Conservation (phyloP, 2,113 vertebrate species). For the Vanacampus margaritifer region DNA sequence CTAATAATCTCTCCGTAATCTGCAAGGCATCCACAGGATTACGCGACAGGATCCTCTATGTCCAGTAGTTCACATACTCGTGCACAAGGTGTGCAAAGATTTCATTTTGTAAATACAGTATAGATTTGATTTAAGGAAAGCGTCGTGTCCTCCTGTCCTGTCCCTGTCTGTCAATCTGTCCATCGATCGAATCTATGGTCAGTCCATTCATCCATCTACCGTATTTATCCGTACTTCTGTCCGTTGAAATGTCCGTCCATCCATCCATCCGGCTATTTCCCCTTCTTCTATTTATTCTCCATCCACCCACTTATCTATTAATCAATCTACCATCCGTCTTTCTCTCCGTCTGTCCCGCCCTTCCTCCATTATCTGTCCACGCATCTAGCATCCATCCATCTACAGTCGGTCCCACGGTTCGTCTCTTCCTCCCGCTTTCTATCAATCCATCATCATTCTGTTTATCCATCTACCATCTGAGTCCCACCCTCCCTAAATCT, state of each 20-base stretch:
- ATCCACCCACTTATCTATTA: not conserved
- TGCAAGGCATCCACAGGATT: slow-evolving; percentile 36
- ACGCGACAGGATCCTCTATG: not conserved
- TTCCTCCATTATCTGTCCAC: not conserved
- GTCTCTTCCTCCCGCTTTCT: not conserved
- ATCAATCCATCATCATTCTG: not conserved
- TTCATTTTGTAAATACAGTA: no score
- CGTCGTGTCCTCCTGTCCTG: no score
- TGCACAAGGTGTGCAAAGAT: no score
- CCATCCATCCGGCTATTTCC: not conserved
- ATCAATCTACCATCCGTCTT: not conserved
- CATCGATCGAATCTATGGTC: not conserved
- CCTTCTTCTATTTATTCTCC: not conserved
- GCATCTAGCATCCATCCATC: not conserved
- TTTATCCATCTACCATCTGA: not conserved
- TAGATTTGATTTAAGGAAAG: no score
- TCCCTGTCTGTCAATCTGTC: not conserved
- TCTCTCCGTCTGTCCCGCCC: not conserved
- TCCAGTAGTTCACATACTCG: not conserved
- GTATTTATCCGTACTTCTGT: not conserved
- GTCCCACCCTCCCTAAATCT: not conserved
- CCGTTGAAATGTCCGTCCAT: not conserved
- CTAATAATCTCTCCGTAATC: slow-evolving; percentile 43
- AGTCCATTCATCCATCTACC: not conserved
- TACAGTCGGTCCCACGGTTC: not conserved